Conservation (phyloP, 2,113 vertebrate species). For the Bujurquina vittata region DNA sequence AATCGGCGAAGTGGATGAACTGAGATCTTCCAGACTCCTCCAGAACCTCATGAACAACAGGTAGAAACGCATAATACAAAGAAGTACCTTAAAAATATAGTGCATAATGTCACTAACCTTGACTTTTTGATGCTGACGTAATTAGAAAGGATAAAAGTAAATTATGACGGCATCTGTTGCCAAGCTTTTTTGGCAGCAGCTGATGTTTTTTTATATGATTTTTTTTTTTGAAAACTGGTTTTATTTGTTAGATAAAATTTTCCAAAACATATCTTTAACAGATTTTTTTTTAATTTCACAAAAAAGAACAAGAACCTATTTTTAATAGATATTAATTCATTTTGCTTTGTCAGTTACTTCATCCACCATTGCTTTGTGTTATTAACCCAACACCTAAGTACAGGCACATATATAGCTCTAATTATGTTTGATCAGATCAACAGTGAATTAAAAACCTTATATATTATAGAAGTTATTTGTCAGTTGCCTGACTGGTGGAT, state of each 20-base stretch:
- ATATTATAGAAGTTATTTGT: constrained; percentile 47
- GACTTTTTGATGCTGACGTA: background rate
- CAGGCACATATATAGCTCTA: background rate
- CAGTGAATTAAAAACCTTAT: constrained; percentile 4
- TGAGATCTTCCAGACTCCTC: constrained; percentile 74
- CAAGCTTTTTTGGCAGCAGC: background rate
- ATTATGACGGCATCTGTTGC: background rate
- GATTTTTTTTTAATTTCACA: background rate
- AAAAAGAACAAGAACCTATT: background rate
- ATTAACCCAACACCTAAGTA: background rate
- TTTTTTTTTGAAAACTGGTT: background rate
- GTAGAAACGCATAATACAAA: constrained; percentile 25
- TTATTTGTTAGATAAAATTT: no score
- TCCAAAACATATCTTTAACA: background rate
- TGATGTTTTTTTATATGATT: background rate
- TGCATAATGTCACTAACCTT: background rate
- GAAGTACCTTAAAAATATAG: background rate
- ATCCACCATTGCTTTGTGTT: background rate
- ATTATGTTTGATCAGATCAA: constrained; percentile 22
- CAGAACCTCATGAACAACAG: constrained; percentile 65
- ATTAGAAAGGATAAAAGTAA: background rate
- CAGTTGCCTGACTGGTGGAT: constrained; percentile 35
- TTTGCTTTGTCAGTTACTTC: background rate
- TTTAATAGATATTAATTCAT: background rate
- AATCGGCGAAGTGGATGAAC: constrained; percentile 77